Base-by-base conservation (phyloP, 2,797 vertebrate genomes). In the Helarctos malayanus region DNA sequence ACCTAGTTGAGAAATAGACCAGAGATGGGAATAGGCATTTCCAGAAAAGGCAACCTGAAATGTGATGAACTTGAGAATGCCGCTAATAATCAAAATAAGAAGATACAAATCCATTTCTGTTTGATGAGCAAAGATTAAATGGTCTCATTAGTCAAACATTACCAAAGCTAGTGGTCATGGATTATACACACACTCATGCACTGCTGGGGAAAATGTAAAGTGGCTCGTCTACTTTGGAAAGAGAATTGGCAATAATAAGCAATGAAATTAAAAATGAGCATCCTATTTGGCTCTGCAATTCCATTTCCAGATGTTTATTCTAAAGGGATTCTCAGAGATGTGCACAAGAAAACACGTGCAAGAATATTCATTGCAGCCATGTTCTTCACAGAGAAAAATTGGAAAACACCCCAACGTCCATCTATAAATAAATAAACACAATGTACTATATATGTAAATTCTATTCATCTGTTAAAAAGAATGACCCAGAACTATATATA, bases 391-490 rank as follows among this genome's bases (percentile, higher is more conserved):
- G 79, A 47, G 75, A 89, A 78, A 65, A 73, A 78, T 4, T 97
- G 96, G 86, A 89, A 90, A 93, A 85, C 76, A 73, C 63, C 56
- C 71, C 96, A 94, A 81, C 14, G 6, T 73, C 79, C 82, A 87
- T 61, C 96, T 93, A 97, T 85, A 97, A 95, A 97, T 91, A 97
- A 95, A 97, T 88, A 96, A 95, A 94, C 59, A 52, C 41, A 57
- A 19, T 41, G 32, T 47, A 29, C 18, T 63, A 49, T 59, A 35
- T 75, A 89, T 81, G 65, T 84, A 90, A 80, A 95, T 86, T 80
- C 18, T 84, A 82, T 84, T 89, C 86, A 89, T 87, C 82, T 98
- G 76, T 87, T 97, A 81, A 93, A 91, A 94, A 89, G 49, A 94
- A 93, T 69, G 65, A 76, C 54, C 41, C 23, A 76, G 71, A 49